Evolutionary conservation across 2,888 invertebrate genomes (phyloP).

Genomic region (Phlogophora meticulosa): DNA sequence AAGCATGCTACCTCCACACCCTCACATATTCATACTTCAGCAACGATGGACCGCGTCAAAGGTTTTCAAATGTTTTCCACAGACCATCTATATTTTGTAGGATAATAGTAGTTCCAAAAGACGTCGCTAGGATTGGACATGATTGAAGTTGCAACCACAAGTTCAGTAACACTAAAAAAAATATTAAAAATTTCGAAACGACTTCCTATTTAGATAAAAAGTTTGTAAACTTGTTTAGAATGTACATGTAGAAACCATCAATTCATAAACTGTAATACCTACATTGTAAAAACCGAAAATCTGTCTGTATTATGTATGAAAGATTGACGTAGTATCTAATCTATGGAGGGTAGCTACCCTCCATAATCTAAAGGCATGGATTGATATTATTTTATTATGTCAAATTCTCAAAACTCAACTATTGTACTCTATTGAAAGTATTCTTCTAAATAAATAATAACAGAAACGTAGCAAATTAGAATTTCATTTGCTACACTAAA

Average conservation of each 20-base stretch:
- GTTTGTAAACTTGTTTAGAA: not conserved
- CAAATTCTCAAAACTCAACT: not conserved
- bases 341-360: too few species aligned
- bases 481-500: too few species aligned
- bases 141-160: constrained; percentile 43
- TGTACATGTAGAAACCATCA: not conserved
- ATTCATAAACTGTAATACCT: not conserved
- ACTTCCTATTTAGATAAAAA: not conserved
- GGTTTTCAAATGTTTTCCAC: constrained; percentile 26
- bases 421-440: too few species aligned
- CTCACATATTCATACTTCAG: constrained; percentile 33
- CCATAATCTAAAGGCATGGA: too few species aligned
- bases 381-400: not conserved
- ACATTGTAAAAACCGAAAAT: not conserved
- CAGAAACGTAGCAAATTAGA: too few species aligned
- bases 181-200: not conserved
- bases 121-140: constrained; percentile 49
- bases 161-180: constrained; percentile 21
- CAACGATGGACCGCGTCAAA: constrained; percentile 18
- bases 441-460: too few species aligned
- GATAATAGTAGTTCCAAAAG: constrained; percentile 56
- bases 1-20: constrained; percentile 63
- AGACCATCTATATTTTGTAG: constrained; percentile 59
- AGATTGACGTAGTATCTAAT: too few species aligned
- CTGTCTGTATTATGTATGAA: not conserved